Conservation (phyloP, 2,113 vertebrate species). For the Podarcis cretensis region DNA sequence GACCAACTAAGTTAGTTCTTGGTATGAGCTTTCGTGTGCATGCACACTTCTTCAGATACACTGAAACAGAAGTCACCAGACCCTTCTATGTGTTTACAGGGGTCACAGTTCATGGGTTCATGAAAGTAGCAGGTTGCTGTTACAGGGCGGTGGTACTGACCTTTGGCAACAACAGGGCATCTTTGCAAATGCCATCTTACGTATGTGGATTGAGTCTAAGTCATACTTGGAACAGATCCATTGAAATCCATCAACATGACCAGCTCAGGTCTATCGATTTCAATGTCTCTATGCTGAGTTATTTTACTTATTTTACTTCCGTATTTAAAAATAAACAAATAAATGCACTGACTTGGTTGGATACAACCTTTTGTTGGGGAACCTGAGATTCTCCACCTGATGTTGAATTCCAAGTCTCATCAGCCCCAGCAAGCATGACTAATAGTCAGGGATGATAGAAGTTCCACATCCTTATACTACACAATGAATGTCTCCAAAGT, state of each 20-base stretch:
- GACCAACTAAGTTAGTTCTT: no score
- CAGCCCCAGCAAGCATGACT: neutral
- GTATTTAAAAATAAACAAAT: no score
- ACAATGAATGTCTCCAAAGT: neutral
- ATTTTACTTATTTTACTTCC: no score
- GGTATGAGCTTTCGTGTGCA: no score
- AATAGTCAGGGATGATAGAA: neutral
- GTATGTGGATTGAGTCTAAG: neutral
- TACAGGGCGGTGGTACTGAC: neutral
- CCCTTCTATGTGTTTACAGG: neutral
- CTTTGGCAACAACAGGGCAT: neutral
- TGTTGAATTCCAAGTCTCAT: neutral
- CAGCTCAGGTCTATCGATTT: no score
- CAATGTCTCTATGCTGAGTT: no score
- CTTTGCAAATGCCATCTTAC: neutral
- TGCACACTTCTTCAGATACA: no score
- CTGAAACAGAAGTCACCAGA: no score
- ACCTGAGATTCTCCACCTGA: neutral
- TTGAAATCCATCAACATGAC: no score
- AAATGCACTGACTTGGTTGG: no score
- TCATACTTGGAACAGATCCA: no score
- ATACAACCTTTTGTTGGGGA: no score
- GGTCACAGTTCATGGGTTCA: neutral
- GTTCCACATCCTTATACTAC: neutral
- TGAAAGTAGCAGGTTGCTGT: neutral